phyloP scores from a whole-genome alignment of 1,140 invertebrate species.

The Holcopasites calliopsidis region DNA sequence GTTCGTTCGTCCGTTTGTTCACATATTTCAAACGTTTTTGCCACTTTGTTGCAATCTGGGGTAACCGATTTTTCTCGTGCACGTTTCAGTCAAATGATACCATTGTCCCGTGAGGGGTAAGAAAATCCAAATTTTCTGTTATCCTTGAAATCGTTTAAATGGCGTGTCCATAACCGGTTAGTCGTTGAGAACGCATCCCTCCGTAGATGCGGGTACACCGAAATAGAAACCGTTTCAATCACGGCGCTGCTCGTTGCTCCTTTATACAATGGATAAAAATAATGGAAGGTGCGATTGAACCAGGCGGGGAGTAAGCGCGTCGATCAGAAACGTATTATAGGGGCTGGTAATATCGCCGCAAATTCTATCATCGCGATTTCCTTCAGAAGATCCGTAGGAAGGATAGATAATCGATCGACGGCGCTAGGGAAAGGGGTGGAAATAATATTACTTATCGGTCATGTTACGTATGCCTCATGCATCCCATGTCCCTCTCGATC shows the following conservation, averaged over 20 bases:
- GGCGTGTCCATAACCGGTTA: not conserved
- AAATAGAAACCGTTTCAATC: constrained; percentile 39
- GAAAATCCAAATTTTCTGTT: too few relatives aligned
- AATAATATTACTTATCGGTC: constrained; percentile 58
- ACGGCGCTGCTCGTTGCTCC: not conserved
- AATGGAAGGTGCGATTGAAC: constrained; percentile 33
- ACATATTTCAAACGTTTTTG: not conserved
- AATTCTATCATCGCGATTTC: constrained; percentile 44
- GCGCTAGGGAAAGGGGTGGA: not conserved
- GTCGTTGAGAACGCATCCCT: not conserved
- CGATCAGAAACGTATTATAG: constrained; percentile 33
- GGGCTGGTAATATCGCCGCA: constrained; percentile 15
- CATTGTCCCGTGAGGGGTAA: too few relatives aligned
- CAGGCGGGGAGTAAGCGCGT: constrained; percentile 7
- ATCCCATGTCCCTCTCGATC: constrained; percentile 36
- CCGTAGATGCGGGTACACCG: not conserved
- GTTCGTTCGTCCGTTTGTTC: not conserved
- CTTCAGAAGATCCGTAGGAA: constrained; percentile 44
- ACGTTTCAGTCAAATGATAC: too few relatives aligned
- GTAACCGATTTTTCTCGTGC: too few relatives aligned
- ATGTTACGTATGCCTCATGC: constrained; percentile 15
- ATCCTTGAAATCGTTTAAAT: not conserved
- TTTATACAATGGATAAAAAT: constrained; percentile 22
- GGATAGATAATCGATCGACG: constrained; percentile 38
- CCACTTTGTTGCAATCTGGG: not conserved